Percentiles rank a stretch among this genome's conserved stretches.
Evolutionary conservation across 2,113 vertebrate genomes (phyloP).

Genomic region (Pholis gunnellus): DNA sequence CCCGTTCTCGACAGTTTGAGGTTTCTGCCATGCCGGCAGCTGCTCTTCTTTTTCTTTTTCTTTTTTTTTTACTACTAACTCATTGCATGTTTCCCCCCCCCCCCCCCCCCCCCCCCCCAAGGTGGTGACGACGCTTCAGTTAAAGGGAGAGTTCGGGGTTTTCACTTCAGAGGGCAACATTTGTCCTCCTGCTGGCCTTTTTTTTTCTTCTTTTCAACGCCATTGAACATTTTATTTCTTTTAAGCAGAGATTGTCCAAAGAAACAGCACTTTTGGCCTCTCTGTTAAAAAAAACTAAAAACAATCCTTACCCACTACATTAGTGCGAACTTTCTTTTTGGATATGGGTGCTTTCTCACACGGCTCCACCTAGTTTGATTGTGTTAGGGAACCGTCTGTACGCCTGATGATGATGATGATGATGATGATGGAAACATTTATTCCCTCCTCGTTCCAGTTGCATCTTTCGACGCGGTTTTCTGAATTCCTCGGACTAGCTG

Average conservation of each 20-base stretch:
- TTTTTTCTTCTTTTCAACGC: not conserved
- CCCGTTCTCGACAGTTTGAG: not conserved
- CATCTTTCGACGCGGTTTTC: constrained; percentile 11
- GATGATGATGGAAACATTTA: constrained; percentile 13
- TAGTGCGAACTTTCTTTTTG: constrained; percentile 67
- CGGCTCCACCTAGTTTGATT: constrained; percentile 19
- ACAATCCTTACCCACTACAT: constrained; percentile 75
- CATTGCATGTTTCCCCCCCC: not conserved
- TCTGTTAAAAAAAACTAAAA: constrained; percentile 24
- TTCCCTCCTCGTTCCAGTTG: constrained; percentile 10
- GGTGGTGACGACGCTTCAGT: not conserved
- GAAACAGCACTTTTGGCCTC: constrained; percentile 48
- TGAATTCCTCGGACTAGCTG: constrained; percentile 26
- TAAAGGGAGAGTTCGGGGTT: constrained; percentile 4
- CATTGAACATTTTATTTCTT: constrained; percentile 13
- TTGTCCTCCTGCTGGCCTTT: constrained; percentile 13
- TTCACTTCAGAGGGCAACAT: constrained; percentile 23
- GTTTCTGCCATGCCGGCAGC: not conserved
- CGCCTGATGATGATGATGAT: not conserved
- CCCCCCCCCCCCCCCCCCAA: not conserved
- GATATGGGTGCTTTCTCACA: constrained; percentile 36
- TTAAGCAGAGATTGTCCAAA: constrained; percentile 54
- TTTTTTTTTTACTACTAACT: not conserved
- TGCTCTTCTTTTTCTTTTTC: not conserved
- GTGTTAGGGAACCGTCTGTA: constrained; percentile 8